Percentiles rank a stretch among this genome's conserved stretches.
Evolutionary conservation across 2,888 invertebrate genomes (phyloP).

Genomic region (Hoplodrina blanda): DNA sequence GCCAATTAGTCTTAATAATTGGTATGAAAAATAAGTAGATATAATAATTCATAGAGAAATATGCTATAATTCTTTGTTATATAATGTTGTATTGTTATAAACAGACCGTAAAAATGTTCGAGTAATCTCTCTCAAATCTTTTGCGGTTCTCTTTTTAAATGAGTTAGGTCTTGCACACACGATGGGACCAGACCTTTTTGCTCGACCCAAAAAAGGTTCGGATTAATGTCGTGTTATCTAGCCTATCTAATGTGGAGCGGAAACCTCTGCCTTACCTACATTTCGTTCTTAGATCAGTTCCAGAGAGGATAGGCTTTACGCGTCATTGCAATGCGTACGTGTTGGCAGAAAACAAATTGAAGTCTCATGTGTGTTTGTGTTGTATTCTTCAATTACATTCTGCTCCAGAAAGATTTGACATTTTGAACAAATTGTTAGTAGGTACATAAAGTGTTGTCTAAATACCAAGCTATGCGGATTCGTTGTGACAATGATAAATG

Average conservation of each 20-base stretch:
- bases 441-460: not conserved
- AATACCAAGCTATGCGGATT: slow-evolving; percentile 29
- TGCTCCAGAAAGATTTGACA: not conserved
- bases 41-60: slow-evolving; percentile 13
- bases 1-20: slow-evolving; percentile 36
- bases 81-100: slow-evolving; percentile 1
- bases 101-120: not conserved
- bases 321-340: not conserved
- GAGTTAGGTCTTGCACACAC: slow-evolving; percentile 5
- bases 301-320: not conserved
- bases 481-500: slow-evolving; percentile 33
- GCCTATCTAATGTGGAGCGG: not conserved
- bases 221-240: not conserved
- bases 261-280: not conserved
- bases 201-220: not conserved
- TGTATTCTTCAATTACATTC: not conserved
- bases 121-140: not conserved
- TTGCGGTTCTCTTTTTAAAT: slow-evolving; percentile 5
- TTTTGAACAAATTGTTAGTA: not conserved
- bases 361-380: no score
- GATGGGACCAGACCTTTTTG: slow-evolving; percentile 12
- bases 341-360: no score
- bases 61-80: slow-evolving; percentile 7
- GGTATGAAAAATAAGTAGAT: slow-evolving; percentile 10
- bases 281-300: not conserved